phyloP scores from a whole-genome alignment of 2,797 vertebrate species.

The Melanotaenia nigrans region DNA sequence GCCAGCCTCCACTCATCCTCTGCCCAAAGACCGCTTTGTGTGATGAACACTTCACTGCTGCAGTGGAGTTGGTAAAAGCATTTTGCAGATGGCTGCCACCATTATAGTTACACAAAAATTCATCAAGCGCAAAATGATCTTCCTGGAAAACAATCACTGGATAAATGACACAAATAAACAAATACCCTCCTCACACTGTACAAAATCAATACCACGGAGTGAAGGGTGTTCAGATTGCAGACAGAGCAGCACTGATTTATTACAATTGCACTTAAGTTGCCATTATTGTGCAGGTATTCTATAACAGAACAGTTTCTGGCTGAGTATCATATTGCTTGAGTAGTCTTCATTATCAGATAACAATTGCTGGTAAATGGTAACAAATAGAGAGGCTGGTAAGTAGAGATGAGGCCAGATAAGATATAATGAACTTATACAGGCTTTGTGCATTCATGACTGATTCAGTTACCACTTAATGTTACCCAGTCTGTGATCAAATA shows the following conservation, averaged over 20 bases:
- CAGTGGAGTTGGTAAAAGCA: neutral
- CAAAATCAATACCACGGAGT: neutral
- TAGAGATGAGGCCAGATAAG: constrained; percentile 61
- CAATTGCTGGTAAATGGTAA: constrained; percentile 71
- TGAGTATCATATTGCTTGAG: constrained; percentile 58
- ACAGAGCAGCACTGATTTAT: constrained; percentile 8
- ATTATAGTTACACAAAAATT: neutral
- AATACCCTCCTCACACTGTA: neutral
- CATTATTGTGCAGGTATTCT: constrained; percentile 48
- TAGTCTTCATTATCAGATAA: constrained; percentile 70
- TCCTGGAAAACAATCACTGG: constrained; percentile 10
- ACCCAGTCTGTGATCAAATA: constrained; percentile 59
- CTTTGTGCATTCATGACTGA: constrained; percentile 51
- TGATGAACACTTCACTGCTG: neutral
- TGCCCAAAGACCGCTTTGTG: neutral
- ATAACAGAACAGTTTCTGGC: constrained; percentile 9
- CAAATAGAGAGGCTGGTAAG: constrained; percentile 61
- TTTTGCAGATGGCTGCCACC: neutral
- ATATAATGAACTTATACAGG: constrained; percentile 66
- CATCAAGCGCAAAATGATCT: constrained; percentile 8
- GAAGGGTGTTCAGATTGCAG: constrained; percentile 1
- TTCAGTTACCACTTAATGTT: constrained; percentile 63
- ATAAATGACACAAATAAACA: constrained; percentile 22
- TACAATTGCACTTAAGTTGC: constrained; percentile 37
- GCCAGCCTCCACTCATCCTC: neutral